These are phyloP conservation scores for Epirrhoe tristata DNA, from an alignment of 2,888 invertebrate species.

Conservation along the genomic window DNA sequence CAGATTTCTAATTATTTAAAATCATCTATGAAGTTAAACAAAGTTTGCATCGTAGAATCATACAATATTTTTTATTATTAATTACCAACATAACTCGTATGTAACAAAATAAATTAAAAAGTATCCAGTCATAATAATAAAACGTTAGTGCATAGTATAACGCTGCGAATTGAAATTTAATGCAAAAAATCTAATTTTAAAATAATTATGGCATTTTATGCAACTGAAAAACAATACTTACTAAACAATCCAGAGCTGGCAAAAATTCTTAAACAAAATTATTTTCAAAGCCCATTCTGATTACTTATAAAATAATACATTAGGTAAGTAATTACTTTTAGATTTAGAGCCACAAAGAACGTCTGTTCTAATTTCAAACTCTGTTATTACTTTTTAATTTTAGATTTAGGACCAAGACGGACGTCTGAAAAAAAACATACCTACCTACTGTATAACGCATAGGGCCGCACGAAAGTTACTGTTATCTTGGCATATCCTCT, in stretches of 20 bases:
- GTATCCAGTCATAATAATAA: no score
- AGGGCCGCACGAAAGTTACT: constrained; percentile 85
- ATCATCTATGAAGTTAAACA: no score
- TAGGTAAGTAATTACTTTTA: constrained; percentile 23
- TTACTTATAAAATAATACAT: constrained; percentile 11
- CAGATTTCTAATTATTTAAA: no score
- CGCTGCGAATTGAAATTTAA: no score
- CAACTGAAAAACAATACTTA: no score
- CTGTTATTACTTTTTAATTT: constrained; percentile 53
- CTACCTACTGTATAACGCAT: constrained; percentile 72
- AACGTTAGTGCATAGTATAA: no score
- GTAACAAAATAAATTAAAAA: no score
- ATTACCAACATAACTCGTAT: no score
- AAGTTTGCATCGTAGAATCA: no score
- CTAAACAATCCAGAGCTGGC: neutral
- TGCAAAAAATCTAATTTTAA: no score
- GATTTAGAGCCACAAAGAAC: constrained; percentile 17
- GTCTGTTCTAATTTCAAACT: constrained; percentile 26
- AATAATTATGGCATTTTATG: no score
- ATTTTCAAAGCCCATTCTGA: constrained; percentile 1
- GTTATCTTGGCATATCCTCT: constrained; percentile 87
- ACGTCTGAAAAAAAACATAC: constrained; percentile 67
- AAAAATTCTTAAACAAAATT: neutral
- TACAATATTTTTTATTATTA: no score
- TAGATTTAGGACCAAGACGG: constrained; percentile 66